Evolutionary conservation across 2,113 vertebrate species (phyloP).

Genomic region (Gobius niger): DNA sequence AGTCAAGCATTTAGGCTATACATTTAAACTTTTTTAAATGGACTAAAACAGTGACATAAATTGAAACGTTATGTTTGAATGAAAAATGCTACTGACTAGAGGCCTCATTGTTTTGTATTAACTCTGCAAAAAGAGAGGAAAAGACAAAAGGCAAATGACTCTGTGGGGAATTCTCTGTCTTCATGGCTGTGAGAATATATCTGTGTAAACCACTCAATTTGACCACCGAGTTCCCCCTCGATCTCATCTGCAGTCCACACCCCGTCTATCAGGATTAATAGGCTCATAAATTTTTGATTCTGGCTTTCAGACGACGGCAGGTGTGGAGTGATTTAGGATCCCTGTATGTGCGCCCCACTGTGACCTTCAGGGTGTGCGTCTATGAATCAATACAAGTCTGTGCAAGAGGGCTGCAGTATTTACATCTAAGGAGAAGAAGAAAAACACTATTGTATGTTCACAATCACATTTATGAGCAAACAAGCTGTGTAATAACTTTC

Average conservation of each 20-base stretch:
- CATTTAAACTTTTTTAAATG: neutral
- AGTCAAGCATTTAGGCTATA: too few relatives aligned
- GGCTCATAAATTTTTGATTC: conserved; percentile 55
- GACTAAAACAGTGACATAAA: neutral
- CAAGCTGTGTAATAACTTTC: neutral
- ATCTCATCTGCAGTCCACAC: conserved; percentile 14
- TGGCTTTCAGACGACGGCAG: conserved; percentile 35
- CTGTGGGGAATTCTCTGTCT: conserved; percentile 15
- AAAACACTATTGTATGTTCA: neutral
- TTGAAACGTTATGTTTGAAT: neutral
- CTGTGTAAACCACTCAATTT: conserved; percentile 8
- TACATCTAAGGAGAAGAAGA: neutral
- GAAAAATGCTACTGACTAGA: neutral
- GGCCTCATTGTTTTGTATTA: neutral
- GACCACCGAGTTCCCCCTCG: neutral
- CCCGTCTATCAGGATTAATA: conserved; percentile 49
- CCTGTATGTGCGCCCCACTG: neutral
- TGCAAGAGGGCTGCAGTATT: conserved; percentile 12
- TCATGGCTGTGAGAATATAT: conserved; percentile 50
- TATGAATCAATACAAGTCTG: conserved; percentile 5
- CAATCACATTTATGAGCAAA: neutral
- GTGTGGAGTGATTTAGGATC: conserved; percentile 41
- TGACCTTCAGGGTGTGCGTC: conserved; percentile 20
- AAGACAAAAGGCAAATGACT: neutral
- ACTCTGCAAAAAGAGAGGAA: neutral